Base-by-base conservation (phyloP, 2,888 invertebrate genomes). In the Volucella zonaria region DNA sequence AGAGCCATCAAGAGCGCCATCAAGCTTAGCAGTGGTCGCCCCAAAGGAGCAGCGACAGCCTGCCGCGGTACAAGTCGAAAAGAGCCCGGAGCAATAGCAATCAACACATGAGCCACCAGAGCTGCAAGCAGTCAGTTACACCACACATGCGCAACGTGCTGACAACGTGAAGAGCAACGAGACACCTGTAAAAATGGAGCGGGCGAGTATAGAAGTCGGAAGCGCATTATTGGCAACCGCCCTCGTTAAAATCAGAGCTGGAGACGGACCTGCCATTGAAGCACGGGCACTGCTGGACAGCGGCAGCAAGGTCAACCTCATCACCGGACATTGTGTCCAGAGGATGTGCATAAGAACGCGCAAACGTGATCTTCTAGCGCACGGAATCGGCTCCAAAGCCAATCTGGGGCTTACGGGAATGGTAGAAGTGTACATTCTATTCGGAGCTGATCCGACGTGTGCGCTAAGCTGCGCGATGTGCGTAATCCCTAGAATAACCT, bases 381-480 rank as follows among this genome's bases (percentile, higher is more conserved):
- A 9, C 6, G 59, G 58, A 12, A 70, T 70, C 58, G 59, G 59
- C 11, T n/a, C 70, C 18, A 59, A 49, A 8, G 14, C 38, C 42
- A 49, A n/a, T 9, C 51, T 71, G 11, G 42, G 61, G 12, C 52
- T 49, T 4, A 18, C 66, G 4, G 52, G 61, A 31, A 45, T 45
- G 14, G 61, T 62, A 14, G 6, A 54, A 12, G 18, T 54, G n/a
- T 8, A 14, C 9, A 9, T 67, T n/a, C 9, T 8, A 31, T 67
- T 54, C 6, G 11, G 54, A n/a, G 1, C 43, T 4, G 62, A 62
- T 45, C 62, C 45, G n/a, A 23, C 18, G 8, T 47, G 47, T 40
- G 45, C 3, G 40, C 18, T 62, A 31, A 62, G 23, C 47, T 62
- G 62, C 14, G 18, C 31, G 18, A 9, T 62, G 47, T 61, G 11